Evolutionary conservation across 2,113 vertebrate species (phyloP), one percentile per base, ranked within the genome.

Genomic region (Laticauda colubrina): DNA sequence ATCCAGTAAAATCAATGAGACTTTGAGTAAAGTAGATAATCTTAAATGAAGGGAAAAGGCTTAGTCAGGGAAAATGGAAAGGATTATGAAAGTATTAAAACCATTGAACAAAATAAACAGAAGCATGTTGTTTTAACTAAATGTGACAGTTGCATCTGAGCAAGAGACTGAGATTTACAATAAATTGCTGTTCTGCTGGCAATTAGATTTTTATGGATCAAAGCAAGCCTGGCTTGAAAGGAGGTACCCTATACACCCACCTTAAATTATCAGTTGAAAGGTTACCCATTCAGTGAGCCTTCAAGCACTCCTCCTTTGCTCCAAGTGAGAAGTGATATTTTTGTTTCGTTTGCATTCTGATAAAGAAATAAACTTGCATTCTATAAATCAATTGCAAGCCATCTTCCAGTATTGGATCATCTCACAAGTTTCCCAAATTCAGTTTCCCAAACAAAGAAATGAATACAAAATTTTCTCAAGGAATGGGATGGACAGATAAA

Each of bases 1-100:
- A 85, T 91, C 53, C 34, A 85, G 18, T 53, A 91, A 85, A 91
- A 91, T 91, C 53, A 85, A 39, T 85, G 69, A 54, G 90, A 85
- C 34, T 91, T 55, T 24, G 24, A 20, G 34, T 56, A 56, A 75
- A 85, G 11, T 57, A 54, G n/a, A 18, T 85, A 56, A 91, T 90
- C 90, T 85, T 56, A 91, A 85, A 56, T 15, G 69, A 91, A 85
- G 59, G 90, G 90, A 64, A 39, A 39, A 81, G 29, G 48, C 54
- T 90, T 90, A 55, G 53, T 90, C 64, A 43, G 34, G 90, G 54
- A 56, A 85, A 91, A 85, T 24, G 23, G 75, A 91, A 85, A 53
- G 45, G 29, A 56, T 56, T 55, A 85, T 90, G 75, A 9, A 43
- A 81, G 14, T 45, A 90, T 34, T 43, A 45, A 55, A 54, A 20